These are phyloP conservation scores for Ochlodes sylvanus DNA, from an alignment of 2,888 invertebrate genomes.

Conservation along the genomic window DNA sequence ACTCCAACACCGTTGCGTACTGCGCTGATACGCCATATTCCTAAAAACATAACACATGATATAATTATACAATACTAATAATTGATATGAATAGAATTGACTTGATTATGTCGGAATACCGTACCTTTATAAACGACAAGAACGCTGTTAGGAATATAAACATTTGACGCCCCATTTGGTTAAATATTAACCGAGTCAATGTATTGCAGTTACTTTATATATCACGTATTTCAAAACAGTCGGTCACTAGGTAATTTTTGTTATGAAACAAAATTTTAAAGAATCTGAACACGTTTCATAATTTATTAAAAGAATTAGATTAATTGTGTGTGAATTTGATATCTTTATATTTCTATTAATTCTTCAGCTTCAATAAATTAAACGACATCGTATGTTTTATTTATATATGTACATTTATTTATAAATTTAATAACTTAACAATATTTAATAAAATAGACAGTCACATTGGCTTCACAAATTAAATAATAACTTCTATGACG, in stretches of 20 bases:
- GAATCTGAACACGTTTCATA: conserved; percentile 56
- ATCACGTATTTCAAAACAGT: conserved; percentile 65
- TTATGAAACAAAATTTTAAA: conserved; percentile 54
- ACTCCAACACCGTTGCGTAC: conserved; percentile 44
- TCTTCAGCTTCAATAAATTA: too few species aligned
- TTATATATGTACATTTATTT: too few species aligned
- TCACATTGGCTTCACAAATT: background rate
- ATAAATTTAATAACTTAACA: too few species aligned
- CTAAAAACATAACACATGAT: conserved; percentile 39
- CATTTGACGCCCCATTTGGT: conserved; percentile 60
- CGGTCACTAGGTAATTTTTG: conserved; percentile 54
- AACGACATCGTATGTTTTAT: too few species aligned
- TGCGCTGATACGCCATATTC: conserved; percentile 41
- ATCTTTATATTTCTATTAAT: too few species aligned
- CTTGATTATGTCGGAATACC: too few species aligned
- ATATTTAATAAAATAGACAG: too few species aligned
- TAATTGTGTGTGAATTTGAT: too few species aligned
- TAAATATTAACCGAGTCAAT: conserved; percentile 50
- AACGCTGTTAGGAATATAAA: conserved; percentile 45
- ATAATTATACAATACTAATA: background rate
- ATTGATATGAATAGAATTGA: too few species aligned
- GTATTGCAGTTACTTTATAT: conserved; percentile 61
- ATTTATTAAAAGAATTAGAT: conserved; percentile 11
- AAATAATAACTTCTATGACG: background rate
- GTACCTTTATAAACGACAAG: conserved; percentile 45